Evolutionary conservation across 1,140 invertebrate species (phyloP), one percentile per base, ranked within the genome.

Genomic region (Brachystomella parvula): DNA sequence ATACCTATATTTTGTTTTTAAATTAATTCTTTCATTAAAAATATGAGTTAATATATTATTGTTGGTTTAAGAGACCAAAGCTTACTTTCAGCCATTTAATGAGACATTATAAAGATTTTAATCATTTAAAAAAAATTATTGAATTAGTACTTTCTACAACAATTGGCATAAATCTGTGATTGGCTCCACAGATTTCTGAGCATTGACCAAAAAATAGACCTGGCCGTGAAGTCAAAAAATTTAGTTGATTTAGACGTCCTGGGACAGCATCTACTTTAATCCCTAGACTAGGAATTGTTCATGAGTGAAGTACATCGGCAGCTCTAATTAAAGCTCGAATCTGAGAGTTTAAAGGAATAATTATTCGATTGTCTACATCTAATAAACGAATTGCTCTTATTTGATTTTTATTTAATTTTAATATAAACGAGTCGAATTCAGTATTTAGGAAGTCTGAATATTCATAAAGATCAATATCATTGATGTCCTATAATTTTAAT

Each of bases 141-240:
- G 78, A 72, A 66, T 74, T 75, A 68, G 81, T 61, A 15, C 9
- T 15, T 83, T 87, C 83, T 74, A 87, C 75, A 65, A 81, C 78
- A 83, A 88, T 87, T 63, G 86, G 86, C 81, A 89, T 88, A 83
- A 88, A 87, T 63, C 82, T 84, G 78, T 89, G 86, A 78, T 88
- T 88, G 62, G 81, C 79, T 6, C 86, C 86, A 82, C 86, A 89
- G 82, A 89, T 87, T 83, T 89, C 87, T 75, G 86, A 88, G 77
- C 86, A 89, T 82, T 89, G 86, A 0, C 86, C 86, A 79, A 77
- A 86, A 77, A 81, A 85, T 73, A 85, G 68, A 56, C 85, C 84
- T 35, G 81, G 74, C 47, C 81, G 79, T 69, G 81, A 83, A 75
- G 81, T 76, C 71, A 76, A 76, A 75, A 85, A 79, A 66, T 70